These are phyloP conservation scores for Furcula furcula DNA, from an alignment of 2,888 invertebrate species.

Conservation along the genomic window DNA sequence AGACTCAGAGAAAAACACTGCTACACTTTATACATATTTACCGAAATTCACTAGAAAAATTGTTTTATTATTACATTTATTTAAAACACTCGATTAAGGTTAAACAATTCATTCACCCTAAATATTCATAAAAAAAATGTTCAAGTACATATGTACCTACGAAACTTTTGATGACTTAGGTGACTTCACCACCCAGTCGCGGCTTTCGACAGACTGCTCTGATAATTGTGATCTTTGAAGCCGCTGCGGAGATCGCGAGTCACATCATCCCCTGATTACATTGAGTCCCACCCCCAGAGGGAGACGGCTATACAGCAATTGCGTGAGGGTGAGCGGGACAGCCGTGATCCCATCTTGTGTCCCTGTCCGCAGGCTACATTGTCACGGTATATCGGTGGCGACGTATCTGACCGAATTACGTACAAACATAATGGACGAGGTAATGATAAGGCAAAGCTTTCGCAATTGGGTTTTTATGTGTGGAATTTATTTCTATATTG, in stretches of 20 bases:
- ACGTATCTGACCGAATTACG: slow-evolving; percentile 67
- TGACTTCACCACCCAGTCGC: slow-evolving; percentile 73
- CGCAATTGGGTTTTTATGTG: background rate
- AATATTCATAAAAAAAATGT: slow-evolving; percentile 14
- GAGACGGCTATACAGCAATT: slow-evolving; percentile 38
- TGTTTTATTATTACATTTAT: slow-evolving; percentile 7
- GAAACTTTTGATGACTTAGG: slow-evolving; percentile 57
- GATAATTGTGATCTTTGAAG: slow-evolving; percentile 82
- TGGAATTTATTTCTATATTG: no score
- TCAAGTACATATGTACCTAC: slow-evolving; percentile 31
- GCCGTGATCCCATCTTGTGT: slow-evolving; percentile 84
- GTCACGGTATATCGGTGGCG: slow-evolving; percentile 71
- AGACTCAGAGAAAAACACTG: slow-evolving; percentile 21
- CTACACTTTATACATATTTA: slow-evolving; percentile 19
- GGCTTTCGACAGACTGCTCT: slow-evolving; percentile 80
- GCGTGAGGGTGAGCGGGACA: slow-evolving; percentile 48
- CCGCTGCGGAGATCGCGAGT: slow-evolving; percentile 77
- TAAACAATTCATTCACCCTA: slow-evolving; percentile 5
- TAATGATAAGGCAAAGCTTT: slow-evolving; percentile 30
- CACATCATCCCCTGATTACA: slow-evolving; percentile 82
- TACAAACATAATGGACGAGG: slow-evolving; percentile 48
- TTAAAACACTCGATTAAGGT: slow-evolving; percentile 5
- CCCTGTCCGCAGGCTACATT: slow-evolving; percentile 80
- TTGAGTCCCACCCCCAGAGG: slow-evolving; percentile 75
- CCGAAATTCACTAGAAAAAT: slow-evolving; percentile 14